Evolutionary conservation across 2,113 vertebrate genomes (phyloP), one percentile per base, ranked within the genome.

Genomic region (Bambusicola thoracicus): DNA sequence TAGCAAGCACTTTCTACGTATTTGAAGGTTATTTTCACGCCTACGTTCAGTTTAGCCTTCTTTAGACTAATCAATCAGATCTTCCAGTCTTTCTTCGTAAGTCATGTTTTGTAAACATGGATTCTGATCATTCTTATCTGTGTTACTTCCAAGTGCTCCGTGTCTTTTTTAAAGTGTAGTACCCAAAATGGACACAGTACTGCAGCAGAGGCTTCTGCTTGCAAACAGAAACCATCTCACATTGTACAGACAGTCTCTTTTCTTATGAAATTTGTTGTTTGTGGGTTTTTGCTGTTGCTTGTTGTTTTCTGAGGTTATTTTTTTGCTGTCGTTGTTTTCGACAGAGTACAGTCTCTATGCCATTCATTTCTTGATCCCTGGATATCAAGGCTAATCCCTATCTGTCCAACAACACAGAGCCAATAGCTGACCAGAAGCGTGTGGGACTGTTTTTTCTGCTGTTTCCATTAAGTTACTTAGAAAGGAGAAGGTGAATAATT

Each of bases 131-230:
- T 21, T 80, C 15, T 87, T 66, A 46, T 43, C 32, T 43, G 22
- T n/a, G 16, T 49, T 53, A 13, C 83, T 85, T 67, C 19, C 13
- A 61, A 78, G 38, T 19, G 29, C 49, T 69, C 27, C 63, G 44
- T 24, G 5, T 55, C 32, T 70, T 53, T 53, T 51, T 53, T 53
- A 29, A 53, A 65, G 55, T 88, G 95, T 30, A 95, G 73, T 96
- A 95, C 85, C 88, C 43, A 36, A 86, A 94, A 12, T 19, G 51
- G 73, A 92, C 92, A 93, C 90, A 92, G n/a, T 62, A 95, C 67
- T 53, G 93, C 91, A 94, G 90, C 90, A 96, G 59, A 95, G 92
- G 44, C 68, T 91, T 95, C 55, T 91, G 32, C 58, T 68, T 85
- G 58, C 58, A 56, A 51, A 66, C 30, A 68, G 80, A 74, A 88